Evolutionary conservation across 2,797 vertebrate genomes (phyloP), one percentile per base, ranked within the genome.

Genomic region (Xenentodon cancila): DNA sequence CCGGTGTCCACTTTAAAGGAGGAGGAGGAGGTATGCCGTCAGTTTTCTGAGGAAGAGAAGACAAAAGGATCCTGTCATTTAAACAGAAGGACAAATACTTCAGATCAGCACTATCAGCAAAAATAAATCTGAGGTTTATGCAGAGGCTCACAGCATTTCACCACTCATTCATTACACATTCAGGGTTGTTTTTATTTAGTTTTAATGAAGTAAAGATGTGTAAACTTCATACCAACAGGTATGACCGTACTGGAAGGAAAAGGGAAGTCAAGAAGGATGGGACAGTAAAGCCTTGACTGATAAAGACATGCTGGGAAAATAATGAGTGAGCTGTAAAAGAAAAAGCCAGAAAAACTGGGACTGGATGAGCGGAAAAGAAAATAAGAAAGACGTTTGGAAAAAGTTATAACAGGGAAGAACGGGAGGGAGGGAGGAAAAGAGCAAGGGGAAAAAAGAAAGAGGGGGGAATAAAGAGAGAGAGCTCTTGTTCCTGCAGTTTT

Each of bases 401-500:
- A 88, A 88, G 85, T 84, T 86, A 81, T 82, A 85, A 82, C 66
- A 81, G 69, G 77, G 79, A 86, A 58, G 73, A 87, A 80, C 59
- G 58, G 58, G 71, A 76, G 64, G 65, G 70, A 75, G 66, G 60
- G 37, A 40, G 37, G 37, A 13, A 40, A 40, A 40, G 37, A 40
- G 37, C 37, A 57, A 27, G 30, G 19, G 20, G 13, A 53, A 60
- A 59, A 63, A 69, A 51, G 64, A 71, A 66, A 27, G 59, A 76
- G 68, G 71, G 80, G 71, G 79, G 79, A 73, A 85, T 70, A 87
- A 32, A 86, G 81, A 92, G 86, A 86, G 89, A 81, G 80, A 69
- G 79, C 86, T 92, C 91, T 91, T 92, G 90, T 93, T 92, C 89
- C 77, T 88, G 78, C 88, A 89, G 81, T 91, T 91, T 87, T 93